Base-by-base conservation (phyloP, 2,888 invertebrate genomes). In the Molanna angustata region DNA sequence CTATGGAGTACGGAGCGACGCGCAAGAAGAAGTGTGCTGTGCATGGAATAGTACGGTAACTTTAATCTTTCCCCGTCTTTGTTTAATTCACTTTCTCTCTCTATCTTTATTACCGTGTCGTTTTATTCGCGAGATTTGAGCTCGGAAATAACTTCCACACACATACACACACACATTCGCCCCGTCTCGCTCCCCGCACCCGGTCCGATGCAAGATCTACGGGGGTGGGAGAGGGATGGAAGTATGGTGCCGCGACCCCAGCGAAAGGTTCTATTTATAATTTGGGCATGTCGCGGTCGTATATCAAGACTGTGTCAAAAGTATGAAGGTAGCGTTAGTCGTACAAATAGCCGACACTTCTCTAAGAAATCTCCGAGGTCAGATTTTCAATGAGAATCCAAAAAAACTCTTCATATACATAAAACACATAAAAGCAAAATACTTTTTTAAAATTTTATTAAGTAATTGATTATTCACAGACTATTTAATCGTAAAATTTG, bases 81-180 rank as follows among this genome's bases (percentile, higher is more conserved):
- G 60, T 79, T 79, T 79, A 79, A 79, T 81, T 80, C 80, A 80
- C 80, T 80, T 79, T 78, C 78, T 78, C 74, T 72, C 72, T 76
- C 73, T 71, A 72, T 78, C 79, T 80, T 80, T 80, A 80, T 80
- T 80, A 79, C 65, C 61, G 69, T 68, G 72, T 67, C 75, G 74
- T 75, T 72, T 76, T 75, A 75, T 79, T 78, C 75, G 71, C 69
- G 72, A 78, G 80, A 78, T 80, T 79, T 79, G 72, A 72, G 74
- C 68, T 69, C 58, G 46, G 50, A 54, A 40, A 58, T 56, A 58
- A 54, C 50, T 56, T 48, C 49, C 21, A 27, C 52, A 19, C 37
- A n/a, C n/a, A n/a, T n/a, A n/a, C n/a, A n/a, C n/a, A n/a, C n/a
- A n/a, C n/a, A n/a, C n/a, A n/a, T n/a, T n/a, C n/a, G n/a, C n/a